Percentiles rank a stretch among this genome's conserved stretches.
Evolutionary conservation across 2,113 vertebrate genomes (phyloP).

Genomic region (Pygoscelis antarcticus): DNA sequence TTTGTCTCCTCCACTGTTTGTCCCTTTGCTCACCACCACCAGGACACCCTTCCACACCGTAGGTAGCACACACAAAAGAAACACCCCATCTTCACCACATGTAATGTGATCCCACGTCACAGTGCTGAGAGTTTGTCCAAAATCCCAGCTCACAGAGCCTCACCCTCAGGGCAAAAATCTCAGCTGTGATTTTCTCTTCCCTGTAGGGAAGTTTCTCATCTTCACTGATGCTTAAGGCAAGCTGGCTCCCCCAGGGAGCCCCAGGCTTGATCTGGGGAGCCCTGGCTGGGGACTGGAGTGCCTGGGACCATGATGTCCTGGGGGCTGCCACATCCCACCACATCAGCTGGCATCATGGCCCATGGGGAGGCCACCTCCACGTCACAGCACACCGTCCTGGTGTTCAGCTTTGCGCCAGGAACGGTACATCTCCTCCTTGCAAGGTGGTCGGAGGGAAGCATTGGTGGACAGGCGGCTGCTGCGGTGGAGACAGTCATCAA

Average conservation of each 20-base stretch:
- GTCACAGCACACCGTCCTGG: rapidly evolving
- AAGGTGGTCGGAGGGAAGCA: rapidly evolving
- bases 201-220: neutral
- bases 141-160: neutral
- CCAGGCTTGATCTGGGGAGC: neutral
- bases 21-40: neutral
- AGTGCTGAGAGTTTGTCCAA: rapidly evolving
- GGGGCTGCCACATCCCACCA: neutral
- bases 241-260: neutral
- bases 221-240: neutral
- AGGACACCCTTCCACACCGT: neutral
- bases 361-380: neutral
- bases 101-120: rapidly evolving
- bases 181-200: neutral
- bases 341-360: neutral
- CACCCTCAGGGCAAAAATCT: neutral
- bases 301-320: neutral
- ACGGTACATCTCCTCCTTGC: rapidly evolving
- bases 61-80: neutral
- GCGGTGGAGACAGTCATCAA: neutral
- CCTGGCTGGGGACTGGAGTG: neutral
- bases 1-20: neutral
- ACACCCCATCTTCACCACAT: rapidly evolving
- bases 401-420: rapidly evolving
- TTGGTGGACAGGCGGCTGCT: neutral